Evolutionary conservation across 2,888 invertebrate species (phyloP).

Genomic region (Scaptomyza cyrtandrae): DNA sequence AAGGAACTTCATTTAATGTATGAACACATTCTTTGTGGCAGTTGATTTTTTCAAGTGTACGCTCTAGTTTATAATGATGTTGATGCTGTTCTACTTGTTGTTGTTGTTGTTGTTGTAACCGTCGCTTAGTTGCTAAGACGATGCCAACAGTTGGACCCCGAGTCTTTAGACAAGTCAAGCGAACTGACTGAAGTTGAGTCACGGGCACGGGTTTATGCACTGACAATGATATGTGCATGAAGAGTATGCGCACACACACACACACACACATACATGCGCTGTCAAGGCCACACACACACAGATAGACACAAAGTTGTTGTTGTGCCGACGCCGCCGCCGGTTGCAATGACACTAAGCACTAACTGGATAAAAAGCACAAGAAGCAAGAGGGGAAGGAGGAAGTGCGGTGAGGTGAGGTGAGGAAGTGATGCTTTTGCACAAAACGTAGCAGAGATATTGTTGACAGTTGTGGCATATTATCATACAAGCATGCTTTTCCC

Average conservation of each 20-base stretch:
- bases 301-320: slow-evolving; percentile 38
- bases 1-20: no score
- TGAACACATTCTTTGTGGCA: no score
- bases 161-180: slow-evolving; percentile 78
- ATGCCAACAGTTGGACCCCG: slow-evolving; percentile 73
- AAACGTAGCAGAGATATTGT: slow-evolving; percentile 74
- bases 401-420: background rate
- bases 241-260: slow-evolving; percentile 29
- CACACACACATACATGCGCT: slow-evolving; percentile 18
- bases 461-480: slow-evolving; percentile 81
- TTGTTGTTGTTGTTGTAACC: slow-evolving; percentile 48
- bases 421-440: slow-evolving; percentile 34
- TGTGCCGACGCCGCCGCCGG: slow-evolving; percentile 19
- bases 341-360: slow-evolving; percentile 11
- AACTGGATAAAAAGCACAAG: background rate
- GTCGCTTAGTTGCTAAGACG: slow-evolving; percentile 77
- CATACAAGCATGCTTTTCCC: slow-evolving; percentile 56
- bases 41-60: slow-evolving; percentile 51
- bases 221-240: slow-evolving; percentile 74
- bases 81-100: slow-evolving; percentile 31
- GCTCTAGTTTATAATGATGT: slow-evolving; percentile 72
- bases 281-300: slow-evolving; percentile 47
- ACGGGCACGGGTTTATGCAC: slow-evolving; percentile 52
- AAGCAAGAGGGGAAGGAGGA: no score
- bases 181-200: slow-evolving; percentile 70